A percentile compares a stretch with the other conserved stretches of the same genome.
Conservation (phyloP, 1,140 invertebrate species). For the Arctopsyche grandis region DNA sequence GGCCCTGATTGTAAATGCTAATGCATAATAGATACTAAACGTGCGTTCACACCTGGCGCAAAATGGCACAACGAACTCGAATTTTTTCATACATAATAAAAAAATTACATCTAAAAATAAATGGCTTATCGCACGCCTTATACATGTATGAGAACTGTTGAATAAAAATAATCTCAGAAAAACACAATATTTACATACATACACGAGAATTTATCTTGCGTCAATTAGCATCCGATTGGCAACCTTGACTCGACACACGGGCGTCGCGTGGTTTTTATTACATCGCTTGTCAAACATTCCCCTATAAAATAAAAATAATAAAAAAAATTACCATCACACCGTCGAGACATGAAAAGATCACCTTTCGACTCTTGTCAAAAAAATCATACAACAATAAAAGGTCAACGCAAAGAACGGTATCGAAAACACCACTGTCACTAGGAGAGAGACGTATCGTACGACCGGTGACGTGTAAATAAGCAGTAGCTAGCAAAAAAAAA, state of each 20-base stretch:
- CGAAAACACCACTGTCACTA: not conserved
- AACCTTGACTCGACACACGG: slow-evolving; percentile 26
- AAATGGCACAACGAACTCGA: too few species aligned
- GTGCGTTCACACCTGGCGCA: too few species aligned
- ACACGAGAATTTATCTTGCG: slow-evolving; percentile 7
- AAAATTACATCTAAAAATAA: not conserved
- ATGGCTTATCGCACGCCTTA: not conserved
- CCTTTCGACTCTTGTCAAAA: not conserved
- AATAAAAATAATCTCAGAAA: not conserved
- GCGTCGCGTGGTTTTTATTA: not conserved
- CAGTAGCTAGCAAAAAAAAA: not conserved
- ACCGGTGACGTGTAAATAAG: not conserved
- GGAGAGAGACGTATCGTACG: not conserved
- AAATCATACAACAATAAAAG: not conserved
- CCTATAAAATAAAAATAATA: not conserved
- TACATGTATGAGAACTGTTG: too few species aligned
- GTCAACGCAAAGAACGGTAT: not conserved
- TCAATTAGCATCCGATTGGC: slow-evolving; percentile 24
- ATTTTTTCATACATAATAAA: too few species aligned
- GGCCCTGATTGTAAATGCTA: too few species aligned
- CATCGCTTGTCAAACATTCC: slow-evolving; percentile 5
- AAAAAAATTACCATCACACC: too few species aligned
- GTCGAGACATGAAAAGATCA: too few species aligned
- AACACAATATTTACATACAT: not conserved
- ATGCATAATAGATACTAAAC: too few species aligned